Base-by-base conservation (phyloP, 92 coral and sea anemone species). In the Zoanthus gigantus region DNA sequence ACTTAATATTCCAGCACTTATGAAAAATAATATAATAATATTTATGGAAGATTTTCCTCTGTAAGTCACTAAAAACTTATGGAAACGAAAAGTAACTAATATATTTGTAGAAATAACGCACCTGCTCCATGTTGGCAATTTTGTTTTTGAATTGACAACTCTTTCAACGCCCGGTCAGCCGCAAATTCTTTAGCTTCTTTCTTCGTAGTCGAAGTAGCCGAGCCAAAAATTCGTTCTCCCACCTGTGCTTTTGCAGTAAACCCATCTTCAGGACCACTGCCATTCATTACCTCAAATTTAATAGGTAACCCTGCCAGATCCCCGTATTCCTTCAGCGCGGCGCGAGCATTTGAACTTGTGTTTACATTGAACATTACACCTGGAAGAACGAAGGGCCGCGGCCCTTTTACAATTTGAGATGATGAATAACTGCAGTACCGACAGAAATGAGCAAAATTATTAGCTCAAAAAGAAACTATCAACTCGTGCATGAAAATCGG, bases 111-210 rank as follows among this genome's bases (percentile, higher is more conserved):
- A 50, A 3, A 28, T 17, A 69, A 47, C 57, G 60, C 42, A 23
- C 50, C 44, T 68, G 44, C 17, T 4, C 23, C 63, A 28, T 11
- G 32, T 15, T 78, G 28, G 11, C 69, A 47, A 16, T 50, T 10
- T 15, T 89, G 92, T 93, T 93, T 87, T 92, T 90, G 44, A 88
- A 56, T 86, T 87, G 74, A 75, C 79, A 63, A 7, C 69, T 63
- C 93, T 89, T 92, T 94, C 72, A 94, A 84, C 74, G 98, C 98
- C 52, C 93, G 86, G 86, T 94, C 98, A 42, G 98, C 98, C 30
- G 98, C 98, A 60, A 74, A 87, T 53, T 94, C 96, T 69, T 94
- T 94, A 15, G 98, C 98, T n/a, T 94, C 98, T 82, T 89, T 93
- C 92, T 93, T 94, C 44, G 92, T 83, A 0, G 91, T 78, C 53